A percentile compares a stretch with the other conserved stretches of the same genome.
phyloP scores from a whole-genome alignment of 2,113 vertebrate genomes.

The Clarias gariepinus region DNA sequence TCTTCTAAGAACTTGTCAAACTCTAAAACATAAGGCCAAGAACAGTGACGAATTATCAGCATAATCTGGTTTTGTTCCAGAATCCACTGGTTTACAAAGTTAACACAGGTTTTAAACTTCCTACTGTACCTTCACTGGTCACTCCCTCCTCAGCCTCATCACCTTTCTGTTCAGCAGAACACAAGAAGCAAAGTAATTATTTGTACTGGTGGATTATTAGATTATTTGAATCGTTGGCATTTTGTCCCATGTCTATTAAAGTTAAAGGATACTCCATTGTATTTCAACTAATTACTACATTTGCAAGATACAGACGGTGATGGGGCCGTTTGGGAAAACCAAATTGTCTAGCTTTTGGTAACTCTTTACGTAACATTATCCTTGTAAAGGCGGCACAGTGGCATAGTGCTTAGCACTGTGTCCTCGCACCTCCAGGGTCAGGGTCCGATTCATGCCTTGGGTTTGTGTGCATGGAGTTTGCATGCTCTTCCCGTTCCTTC shows the following conservation, averaged over 20 bases:
- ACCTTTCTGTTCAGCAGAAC: constrained; percentile 82
- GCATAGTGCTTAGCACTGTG: no score
- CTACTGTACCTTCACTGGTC: constrained; percentile 97
- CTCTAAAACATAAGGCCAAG: constrained; percentile 72
- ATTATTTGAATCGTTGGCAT: not conserved
- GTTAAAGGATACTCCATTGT: constrained; percentile 4
- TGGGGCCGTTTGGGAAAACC: not conserved
- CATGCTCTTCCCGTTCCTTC: no score
- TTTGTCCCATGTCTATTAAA: not conserved
- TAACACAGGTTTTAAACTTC: not conserved
- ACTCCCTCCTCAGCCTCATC: constrained; percentile 91
- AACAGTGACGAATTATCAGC: not conserved
- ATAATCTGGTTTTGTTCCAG: not conserved
- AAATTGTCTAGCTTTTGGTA: not conserved
- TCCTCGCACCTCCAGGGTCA: no score
- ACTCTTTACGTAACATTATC: not conserved
- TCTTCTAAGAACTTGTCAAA: constrained; percentile 98
- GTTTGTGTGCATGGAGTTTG: no score
- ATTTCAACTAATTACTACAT: not conserved
- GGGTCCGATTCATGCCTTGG: no score
- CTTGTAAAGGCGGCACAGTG: not conserved
- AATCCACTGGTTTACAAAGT: not conserved
- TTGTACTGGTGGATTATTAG: not conserved
- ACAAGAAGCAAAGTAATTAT: not conserved
- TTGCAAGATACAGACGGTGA: no score